Conservation (phyloP, 2,113 vertebrate species). For the Hippocampus comes region DNA sequence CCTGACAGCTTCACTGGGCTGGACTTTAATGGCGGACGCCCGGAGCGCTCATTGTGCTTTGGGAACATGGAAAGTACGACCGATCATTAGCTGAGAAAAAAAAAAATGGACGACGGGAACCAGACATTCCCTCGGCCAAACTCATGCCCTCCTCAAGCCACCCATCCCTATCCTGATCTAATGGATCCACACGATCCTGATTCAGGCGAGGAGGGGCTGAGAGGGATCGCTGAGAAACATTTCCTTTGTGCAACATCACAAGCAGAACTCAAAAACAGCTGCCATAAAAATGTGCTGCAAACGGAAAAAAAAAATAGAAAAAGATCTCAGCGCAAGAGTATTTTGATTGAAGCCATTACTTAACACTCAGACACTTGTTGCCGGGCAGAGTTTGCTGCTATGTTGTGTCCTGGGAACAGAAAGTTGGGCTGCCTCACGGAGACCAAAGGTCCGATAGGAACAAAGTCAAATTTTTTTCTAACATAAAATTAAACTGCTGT, state of each 20-base stretch:
- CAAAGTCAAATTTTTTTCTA: too few species aligned
- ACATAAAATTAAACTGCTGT: too few species aligned
- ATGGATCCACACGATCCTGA: constrained; percentile 42
- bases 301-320: neutral
- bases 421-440: neutral
- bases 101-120: constrained; percentile 52
- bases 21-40: constrained; percentile 6
- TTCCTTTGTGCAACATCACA: constrained; percentile 40
- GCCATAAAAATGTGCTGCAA: constrained; percentile 28
- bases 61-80: constrained; percentile 26
- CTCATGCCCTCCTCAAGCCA: constrained; percentile 38
- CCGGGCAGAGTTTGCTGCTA: neutral
- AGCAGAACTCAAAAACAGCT: constrained; percentile 54
- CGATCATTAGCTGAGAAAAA: constrained; percentile 45
- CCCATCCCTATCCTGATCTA: constrained; percentile 21
- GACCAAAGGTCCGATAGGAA: too few species aligned
- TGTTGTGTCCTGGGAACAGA: neutral
- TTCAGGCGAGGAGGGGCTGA: constrained; percentile 19
- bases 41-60: constrained; percentile 4
- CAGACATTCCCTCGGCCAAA: constrained; percentile 53
- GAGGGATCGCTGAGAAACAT: constrained; percentile 29
- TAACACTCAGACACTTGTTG: neutral
- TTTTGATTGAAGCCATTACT: neutral
- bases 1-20: constrained; percentile 3
- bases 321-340: neutral